Evolutionary conservation across 2,797 vertebrate genomes (phyloP).

Genomic region (Syngnathus acus): DNA sequence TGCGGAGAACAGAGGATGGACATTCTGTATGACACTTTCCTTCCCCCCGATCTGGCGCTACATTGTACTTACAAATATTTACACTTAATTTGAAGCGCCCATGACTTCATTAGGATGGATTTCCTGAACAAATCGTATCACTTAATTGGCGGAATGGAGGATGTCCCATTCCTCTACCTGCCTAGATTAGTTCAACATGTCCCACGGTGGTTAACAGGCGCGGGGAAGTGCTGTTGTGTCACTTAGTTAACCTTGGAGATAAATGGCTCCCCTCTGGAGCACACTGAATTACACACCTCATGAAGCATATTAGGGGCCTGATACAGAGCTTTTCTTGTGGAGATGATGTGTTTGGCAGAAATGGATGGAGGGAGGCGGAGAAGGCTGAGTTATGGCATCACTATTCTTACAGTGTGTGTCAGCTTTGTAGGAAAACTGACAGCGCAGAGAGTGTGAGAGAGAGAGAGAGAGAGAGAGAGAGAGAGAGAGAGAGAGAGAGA

Average conservation of each 20-base stretch:
- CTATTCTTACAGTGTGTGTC: constrained; percentile 64
- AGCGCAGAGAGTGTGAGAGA: neutral
- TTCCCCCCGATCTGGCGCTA: constrained; percentile 10
- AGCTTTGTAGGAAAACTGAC: constrained; percentile 3
- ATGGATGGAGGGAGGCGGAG: constrained; percentile 68
- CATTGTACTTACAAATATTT: constrained; percentile 47
- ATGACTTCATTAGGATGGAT: constrained; percentile 45
- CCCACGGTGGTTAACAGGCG: constrained; percentile 70
- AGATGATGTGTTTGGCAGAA: constrained; percentile 75
- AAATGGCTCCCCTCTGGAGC: constrained; percentile 78
- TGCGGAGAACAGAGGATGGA: constrained; percentile 37
- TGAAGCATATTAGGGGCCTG: constrained; percentile 85
- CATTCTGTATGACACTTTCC: constrained; percentile 8
- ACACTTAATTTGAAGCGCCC: constrained; percentile 38
- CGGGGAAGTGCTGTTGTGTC: constrained; percentile 77
- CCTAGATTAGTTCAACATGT: constrained; percentile 60
- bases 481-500: neutral
- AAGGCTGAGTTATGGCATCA: constrained; percentile 71
- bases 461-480: constrained; percentile 14
- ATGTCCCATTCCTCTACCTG: constrained; percentile 52
- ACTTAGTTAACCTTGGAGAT: constrained; percentile 86
- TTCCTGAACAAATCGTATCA: constrained; percentile 46
- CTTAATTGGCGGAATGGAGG: constrained; percentile 46
- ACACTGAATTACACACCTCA: constrained; percentile 87
- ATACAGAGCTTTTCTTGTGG: constrained; percentile 80